Percentiles rank a stretch among this genome's conserved stretches.
These are phyloP conservation scores for Pandemis corylana DNA, from an alignment of 2,888 invertebrate species.

Conservation along the genomic window DNA sequence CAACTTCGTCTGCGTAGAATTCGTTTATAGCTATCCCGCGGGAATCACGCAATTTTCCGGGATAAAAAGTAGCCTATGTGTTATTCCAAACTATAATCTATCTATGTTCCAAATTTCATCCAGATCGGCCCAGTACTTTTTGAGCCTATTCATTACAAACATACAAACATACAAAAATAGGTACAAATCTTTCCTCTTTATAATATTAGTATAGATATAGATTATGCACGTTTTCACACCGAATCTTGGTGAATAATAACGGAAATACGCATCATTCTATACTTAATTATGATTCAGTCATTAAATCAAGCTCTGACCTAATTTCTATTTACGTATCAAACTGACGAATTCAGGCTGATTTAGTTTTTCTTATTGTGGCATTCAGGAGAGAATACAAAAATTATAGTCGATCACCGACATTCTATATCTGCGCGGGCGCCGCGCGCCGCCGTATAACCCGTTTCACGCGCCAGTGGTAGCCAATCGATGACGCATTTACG, in stretches of 20 bases:
- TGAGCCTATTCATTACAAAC: too few species aligned
- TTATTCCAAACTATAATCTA: too few species aligned
- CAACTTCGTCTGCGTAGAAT: too few species aligned
- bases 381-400: conserved; percentile 76
- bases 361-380: conserved; percentile 72
- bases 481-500: conserved; percentile 66
- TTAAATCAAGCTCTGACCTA: conserved; percentile 37
- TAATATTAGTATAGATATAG: too few species aligned
- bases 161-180: too few species aligned
- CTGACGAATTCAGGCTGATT: conserved; percentile 49
- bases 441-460: conserved; percentile 75
- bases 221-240: not conserved
- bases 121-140: too few species aligned
- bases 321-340: conserved; percentile 39
- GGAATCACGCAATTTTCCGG: too few species aligned
- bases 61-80: too few species aligned
- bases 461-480: conserved; percentile 80
- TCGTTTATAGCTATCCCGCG: too few species aligned
- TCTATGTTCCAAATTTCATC: too few species aligned
- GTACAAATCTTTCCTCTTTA: too few species aligned
- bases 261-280: conserved; percentile 2
- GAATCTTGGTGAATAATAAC: not conserved
- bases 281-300: conserved; percentile 31
- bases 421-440: conserved; percentile 78
- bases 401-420: conserved; percentile 84